Base-by-base conservation (phyloP, 2,797 vertebrate genomes). In the Masticophis lateralis region DNA sequence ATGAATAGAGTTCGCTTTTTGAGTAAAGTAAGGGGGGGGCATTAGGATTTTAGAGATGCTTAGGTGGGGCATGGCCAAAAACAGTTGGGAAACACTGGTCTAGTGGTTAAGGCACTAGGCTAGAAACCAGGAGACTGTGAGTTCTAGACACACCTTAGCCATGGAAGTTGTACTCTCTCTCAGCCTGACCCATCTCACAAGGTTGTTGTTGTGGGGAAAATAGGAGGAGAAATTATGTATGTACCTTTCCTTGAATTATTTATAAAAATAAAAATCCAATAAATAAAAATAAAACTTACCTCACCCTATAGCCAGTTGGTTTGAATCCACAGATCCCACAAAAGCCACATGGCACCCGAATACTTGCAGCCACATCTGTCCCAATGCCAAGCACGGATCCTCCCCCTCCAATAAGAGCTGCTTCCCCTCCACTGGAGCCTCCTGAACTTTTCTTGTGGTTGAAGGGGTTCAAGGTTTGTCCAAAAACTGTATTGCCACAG, bases 401-500 rank as follows among this genome's bases (percentile, higher is more conserved):
- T 6, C 98, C 98, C 74, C 94, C 98, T 1, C 96, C 98, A 0
- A 99, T 97, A 55, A 99, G 97, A 66, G 98, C 98, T 18, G 95
- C 98, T 94, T 99, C 98, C 0, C 98, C 98, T 13, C 98, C 98
- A 0, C 98, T 97, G 0, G 98, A 98, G n/a, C 98, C 98, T 4
- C 98, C 98, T 0, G 95, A 32, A 3, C 97, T 98, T 97, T 98
- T 99, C 94, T 97, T 89, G 27, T 89, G 95, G 95, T 98, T 98
- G 43, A 95, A 4, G 0, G 98, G 98, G 95, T 98, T 98, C 91
- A 97, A 0, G 0, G 98, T 98, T 94, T 96, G 97, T 1, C 98
- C 98, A 0, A 98, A 98, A 91, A 98, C 97, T 12, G 97, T 97
- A 93, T 99, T 99, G 95, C 98, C 95, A 95, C 98, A 98, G 43